Conservation (phyloP, 2,797 vertebrate species). For the Myiothlypis coronata region DNA sequence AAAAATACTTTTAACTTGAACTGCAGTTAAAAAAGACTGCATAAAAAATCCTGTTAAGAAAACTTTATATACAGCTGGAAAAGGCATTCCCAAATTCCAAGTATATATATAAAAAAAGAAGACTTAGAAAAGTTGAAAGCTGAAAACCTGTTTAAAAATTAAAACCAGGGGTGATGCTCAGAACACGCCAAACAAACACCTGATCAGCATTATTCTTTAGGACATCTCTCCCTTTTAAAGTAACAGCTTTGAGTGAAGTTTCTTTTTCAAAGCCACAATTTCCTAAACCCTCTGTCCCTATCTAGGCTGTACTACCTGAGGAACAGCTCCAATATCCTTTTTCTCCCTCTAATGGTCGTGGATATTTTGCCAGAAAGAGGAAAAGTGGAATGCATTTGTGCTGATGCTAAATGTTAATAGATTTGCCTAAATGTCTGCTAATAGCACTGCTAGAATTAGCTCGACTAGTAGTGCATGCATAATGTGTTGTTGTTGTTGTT, state of each 20-base stretch:
- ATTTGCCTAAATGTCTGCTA: conserved; percentile 74
- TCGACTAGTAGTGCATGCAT: conserved; percentile 73
- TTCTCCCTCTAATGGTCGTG: conserved; percentile 34
- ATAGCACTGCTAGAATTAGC: conserved; percentile 76
- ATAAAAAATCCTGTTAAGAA: background rate
- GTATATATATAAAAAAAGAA: background rate
- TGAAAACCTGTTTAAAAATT: background rate
- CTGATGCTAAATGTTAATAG: conserved; percentile 76
- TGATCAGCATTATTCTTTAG: background rate
- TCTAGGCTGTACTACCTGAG: background rate
- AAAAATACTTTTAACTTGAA: background rate
- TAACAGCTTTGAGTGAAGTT: background rate
- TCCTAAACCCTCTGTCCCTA: background rate
- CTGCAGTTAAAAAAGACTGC: background rate
- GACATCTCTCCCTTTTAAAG: background rate
- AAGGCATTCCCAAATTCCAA: background rate
- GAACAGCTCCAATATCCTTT: background rate
- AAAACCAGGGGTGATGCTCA: background rate
- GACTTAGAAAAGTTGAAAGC: background rate
- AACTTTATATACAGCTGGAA: background rate
- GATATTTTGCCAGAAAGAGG: conserved; percentile 65
- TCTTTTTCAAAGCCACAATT: background rate
- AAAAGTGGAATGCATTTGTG: conserved; percentile 64
- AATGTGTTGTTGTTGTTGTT: conserved; percentile 69
- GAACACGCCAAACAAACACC: background rate